Evolutionary conservation across 2,797 vertebrate genomes (phyloP), one percentile per base, ranked within the genome.

Genomic region (Oceanodroma leucorhoa): DNA sequence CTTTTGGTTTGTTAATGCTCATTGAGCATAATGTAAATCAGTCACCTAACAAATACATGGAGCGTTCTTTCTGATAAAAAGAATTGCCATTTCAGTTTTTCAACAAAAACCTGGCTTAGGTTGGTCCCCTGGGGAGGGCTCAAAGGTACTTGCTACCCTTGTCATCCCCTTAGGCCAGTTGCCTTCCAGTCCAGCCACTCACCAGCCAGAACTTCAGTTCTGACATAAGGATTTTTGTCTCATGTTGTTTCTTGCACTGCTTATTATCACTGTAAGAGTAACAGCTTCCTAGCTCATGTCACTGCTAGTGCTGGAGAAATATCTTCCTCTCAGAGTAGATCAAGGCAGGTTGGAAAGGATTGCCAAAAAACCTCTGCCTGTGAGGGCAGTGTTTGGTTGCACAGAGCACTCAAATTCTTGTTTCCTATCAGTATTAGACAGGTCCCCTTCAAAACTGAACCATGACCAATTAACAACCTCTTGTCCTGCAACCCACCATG

Each of bases 1-100:
- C 24, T 82, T 83, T 89, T 67, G 24, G 24, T 69, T 87, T 85
- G 29, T 86, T 92, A 75, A 61, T 57, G 45, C 70, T 79, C 10
- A 19, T 84, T 84, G 79, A 80, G 15, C 23, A 43, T 69, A 51
- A 69, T 69, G 57, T 46, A 82, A 51, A 71, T 87, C 34, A 72
- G 62, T n/a, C 16, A 24, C 26, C 22, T 78, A 87, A 55, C 11
- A 64, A 65, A 64, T 6, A 24, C 15, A 9, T 20, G 61, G 29
- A 43, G 15, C 7, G 1, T 78, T 61, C 21, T 79, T 93, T 87
- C 48, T 45, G 36, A 46, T 61, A 41, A 62, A 55, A 87, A 71
- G 3, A 75, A 53, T n/a, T 51, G 34, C 26, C 32, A 21, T 91
- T 83, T 64, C 29, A 62, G n/a, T 46, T 93, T 91, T 73, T 85